Base-by-base conservation (phyloP, 2,888 invertebrate species). In the Drosophila birchii region DNA sequence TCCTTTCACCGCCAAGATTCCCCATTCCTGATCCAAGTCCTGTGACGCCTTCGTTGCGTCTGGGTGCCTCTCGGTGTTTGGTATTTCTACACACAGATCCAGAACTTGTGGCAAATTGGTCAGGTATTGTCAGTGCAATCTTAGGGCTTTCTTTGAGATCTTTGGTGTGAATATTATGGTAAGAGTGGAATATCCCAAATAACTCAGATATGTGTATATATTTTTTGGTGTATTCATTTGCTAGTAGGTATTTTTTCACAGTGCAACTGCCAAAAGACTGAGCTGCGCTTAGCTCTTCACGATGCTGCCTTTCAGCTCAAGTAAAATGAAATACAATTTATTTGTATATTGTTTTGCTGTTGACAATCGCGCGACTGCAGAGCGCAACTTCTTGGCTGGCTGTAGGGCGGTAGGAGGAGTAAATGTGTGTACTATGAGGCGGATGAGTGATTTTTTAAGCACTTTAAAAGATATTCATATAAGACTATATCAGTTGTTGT, bases 301-400 rank as follows among this genome's bases (percentile, higher is more conserved):
- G 43, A 18, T 43, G 58, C 78, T 75, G 78, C 41, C 78, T 63
- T 79, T 78, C 76, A 79, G 73, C 81, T 81, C 70, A 81, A 79
- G 81, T 78, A 76, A 79, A 81, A 79, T 76, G 81, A 79, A 79
- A 81, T 78, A 81, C 79, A 79, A 79, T 81, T 79, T 79, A 79
- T 79, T 79, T 79, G 79, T 78, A 73, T 79, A 79, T 79, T 81
- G 79, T 79, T 79, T 79, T 81, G 79, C 79, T 79, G 81, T 81
- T 78, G 81, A 73, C 79, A 76, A 78, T 81, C 70, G 49, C 58
- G 64, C 68, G 61, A 73, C 67, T 53, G 57, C 56, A 63, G 41
- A 44, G 56, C 38, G 56, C 44, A 72, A 56, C 69, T 57, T 43
- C 49, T 67, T 67, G 32, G 53, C 23, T 23, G 32, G 18, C 49